Evolutionary conservation across 2,888 invertebrate genomes (phyloP), one percentile per base, ranked within the genome.

Genomic region (Campoplex capitator): DNA sequence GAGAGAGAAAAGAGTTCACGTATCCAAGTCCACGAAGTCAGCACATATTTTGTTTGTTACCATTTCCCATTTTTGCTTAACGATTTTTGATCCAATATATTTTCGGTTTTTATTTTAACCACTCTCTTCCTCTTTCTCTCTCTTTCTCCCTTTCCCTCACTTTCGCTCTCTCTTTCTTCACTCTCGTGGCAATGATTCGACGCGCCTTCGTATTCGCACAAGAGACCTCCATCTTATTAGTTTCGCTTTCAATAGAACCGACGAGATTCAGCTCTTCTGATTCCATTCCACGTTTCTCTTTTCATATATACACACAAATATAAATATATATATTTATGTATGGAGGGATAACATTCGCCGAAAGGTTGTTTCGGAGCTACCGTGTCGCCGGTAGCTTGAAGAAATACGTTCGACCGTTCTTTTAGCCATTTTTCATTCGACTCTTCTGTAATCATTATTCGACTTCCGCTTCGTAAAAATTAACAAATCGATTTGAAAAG

Each of bases 201-300:
- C 73, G 65, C 83, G 83, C 83, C 73, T 78, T 74, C 83, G 77
- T 62, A 51, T 77, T 75, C 70, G 70, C 83, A 71, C 68, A 67
- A 68, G 74, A 65, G 81, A 54, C 73, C 56, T 84, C 78, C 83
- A 78, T 83, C 83, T 84, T 84, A 78, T 84, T 84, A 84, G 83
- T 73, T 84, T 78, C 83, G 83, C 83, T 78, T 67, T 84, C 78
- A 78, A 84, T 78, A 84, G 83, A 28, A 73, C 65, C 71, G 51
- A 58, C 65, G 73, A 78, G 78, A 65, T 78, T 73, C 73, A 67
- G 74, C 78, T 73, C 73, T 74, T 35, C 70, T 35, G 70, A 77
- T 78, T 58, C 77, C 56, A 73, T 71, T 75, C 28, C 74, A 23
- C 48, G 28, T 78, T 54, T 73, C 76, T 81, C 67, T 67, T 67